Base-by-base conservation (phyloP, 2,113 vertebrate genomes). In the Ia io region DNA sequence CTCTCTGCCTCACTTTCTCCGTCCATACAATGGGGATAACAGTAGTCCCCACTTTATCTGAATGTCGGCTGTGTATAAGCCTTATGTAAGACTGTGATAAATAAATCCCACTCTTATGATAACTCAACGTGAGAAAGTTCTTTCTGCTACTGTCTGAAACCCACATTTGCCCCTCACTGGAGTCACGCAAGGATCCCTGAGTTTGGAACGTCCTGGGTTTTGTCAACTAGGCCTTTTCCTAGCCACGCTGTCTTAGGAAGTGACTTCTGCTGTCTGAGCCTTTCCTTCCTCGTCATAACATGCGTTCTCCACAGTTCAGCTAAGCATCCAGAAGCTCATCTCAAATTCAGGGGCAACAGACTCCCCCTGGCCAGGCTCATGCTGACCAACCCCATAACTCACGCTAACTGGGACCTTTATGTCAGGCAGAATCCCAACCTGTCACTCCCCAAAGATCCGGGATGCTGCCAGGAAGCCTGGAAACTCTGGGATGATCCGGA, bases 391-490 rank as follows among this genome's bases (percentile, higher is more conserved):
- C 20, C 22, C 35, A 5, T 56, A 12, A 49, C 4, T 71, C 71
- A n/a, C 18, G 44, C 28, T n/a, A 23, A 78, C 5, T 2, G 74
- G 71, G 25, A 89, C 5, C 3, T 51, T 5, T 5, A 30, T 35
- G n/a, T 51, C 20, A 47, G 20, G 20, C 32, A 17, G 9, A 70
- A 47, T 40, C 32, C 13, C 4, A 4, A 1, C 0, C 0, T 53
- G 13, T 42, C 42, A 65, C 18, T 40, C 79, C 22, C 12, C 18
- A 32, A 70, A 67, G 37, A 7, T 20, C 37, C 1, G 13, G 40
- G 6, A 25, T 44, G 20, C 35, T 25, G 9, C 25, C 42, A 65
- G 40, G 37, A 83, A 53, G 61, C 25, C 70, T 71, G 23, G 22
- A 44, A 25, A 49, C 30, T 59, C 49, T 9, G 49, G 23, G 28